These are phyloP conservation scores for Protobothrops mucrosquamatus DNA, from an alignment of 2,113 vertebrate genomes.

Conservation along the genomic window DNA sequence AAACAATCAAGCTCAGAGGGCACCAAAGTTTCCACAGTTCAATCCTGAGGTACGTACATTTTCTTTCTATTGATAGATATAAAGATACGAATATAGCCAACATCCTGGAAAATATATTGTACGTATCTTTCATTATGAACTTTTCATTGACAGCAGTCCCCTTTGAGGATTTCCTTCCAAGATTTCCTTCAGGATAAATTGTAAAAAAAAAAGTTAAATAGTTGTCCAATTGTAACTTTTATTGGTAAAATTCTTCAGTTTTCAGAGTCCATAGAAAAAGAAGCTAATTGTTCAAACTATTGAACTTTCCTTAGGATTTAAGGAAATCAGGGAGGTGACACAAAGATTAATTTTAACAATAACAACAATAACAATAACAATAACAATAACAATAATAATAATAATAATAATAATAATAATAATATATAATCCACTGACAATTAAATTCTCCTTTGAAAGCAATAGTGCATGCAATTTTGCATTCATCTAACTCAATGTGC, in stretches of 20 bases:
- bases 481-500: too few species aligned
- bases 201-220: background rate
- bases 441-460: too few species aligned
- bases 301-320: background rate
- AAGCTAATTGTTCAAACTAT: background rate
- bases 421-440: too few species aligned
- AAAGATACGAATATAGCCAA: background rate
- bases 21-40: background rate
- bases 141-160: background rate
- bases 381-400: background rate
- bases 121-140: background rate
- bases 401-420: too few species aligned
- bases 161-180: background rate
- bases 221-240: background rate
- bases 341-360: background rate
- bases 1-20: background rate
- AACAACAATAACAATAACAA: too few species aligned
- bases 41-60: background rate
- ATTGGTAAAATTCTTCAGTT: background rate
- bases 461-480: too few species aligned
- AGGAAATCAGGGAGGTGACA: background rate
- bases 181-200: background rate
- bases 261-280: background rate
- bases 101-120: background rate
- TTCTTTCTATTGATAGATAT: background rate